Conservation (phyloP, 2,888 invertebrate species). For the Morpho helenor region DNA sequence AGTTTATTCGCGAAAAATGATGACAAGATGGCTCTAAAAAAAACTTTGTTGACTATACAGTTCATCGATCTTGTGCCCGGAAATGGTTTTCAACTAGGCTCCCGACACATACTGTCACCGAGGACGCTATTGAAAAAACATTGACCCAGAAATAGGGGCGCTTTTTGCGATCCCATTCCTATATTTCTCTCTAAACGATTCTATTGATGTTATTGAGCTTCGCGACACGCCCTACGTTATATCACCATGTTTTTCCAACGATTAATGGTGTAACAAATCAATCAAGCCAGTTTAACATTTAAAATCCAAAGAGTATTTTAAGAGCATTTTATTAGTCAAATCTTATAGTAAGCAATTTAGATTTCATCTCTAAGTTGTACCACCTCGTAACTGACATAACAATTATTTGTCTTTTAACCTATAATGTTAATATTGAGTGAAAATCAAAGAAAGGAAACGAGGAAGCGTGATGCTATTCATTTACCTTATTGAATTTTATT, state of each 20-base stretch:
- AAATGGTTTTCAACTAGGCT: conserved; percentile 16
- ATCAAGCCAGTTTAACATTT: too few relatives aligned
- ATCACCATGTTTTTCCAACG: conserved; percentile 3
- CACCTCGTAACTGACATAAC: too few relatives aligned
- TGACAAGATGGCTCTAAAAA: not conserved
- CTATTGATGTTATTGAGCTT: conserved; percentile 18
- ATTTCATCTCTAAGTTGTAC: too few relatives aligned
- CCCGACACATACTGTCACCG: conserved; percentile 15
- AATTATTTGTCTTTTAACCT: too few relatives aligned
- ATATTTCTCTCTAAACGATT: conserved; percentile 17
- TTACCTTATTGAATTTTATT: too few relatives aligned
- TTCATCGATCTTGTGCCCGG: conserved; percentile 17
- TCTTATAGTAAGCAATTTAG: too few relatives aligned
- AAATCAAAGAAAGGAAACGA: too few relatives aligned
- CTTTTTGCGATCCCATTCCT: conserved; percentile 16
- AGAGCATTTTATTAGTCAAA: too few relatives aligned
- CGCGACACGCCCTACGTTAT: conserved; percentile 11
- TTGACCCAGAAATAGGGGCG: conserved; percentile 19
- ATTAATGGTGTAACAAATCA: not conserved
- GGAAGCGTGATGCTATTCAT: too few relatives aligned
- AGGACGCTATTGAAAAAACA: conserved; percentile 22
- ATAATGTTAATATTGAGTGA: too few relatives aligned
- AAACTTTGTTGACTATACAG: conserved; percentile 6
- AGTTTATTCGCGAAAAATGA: too few relatives aligned
- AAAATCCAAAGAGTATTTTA: too few relatives aligned